phyloP scores from a whole-genome alignment of 2,888 invertebrate genomes.

The Xestia c-nigrum region DNA sequence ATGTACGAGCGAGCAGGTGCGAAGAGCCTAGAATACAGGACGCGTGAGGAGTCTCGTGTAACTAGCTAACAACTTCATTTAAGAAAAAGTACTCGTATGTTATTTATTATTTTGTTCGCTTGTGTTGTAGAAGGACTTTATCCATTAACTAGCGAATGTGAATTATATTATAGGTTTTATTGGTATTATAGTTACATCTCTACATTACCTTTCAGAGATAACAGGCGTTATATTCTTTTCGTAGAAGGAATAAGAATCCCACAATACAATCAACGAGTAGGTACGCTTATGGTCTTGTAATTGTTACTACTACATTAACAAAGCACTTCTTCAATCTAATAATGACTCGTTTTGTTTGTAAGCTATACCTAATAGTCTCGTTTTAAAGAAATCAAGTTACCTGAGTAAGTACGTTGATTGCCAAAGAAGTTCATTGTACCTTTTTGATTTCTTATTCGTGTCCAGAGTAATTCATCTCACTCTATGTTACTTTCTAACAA shows the following conservation, averaged over 20 bases:
- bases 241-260: not conserved
- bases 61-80: not conserved
- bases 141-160: not conserved
- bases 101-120: not conserved
- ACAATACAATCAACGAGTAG: not conserved
- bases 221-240: not conserved
- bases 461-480: not conserved
- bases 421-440: not conserved
- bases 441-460: not conserved
- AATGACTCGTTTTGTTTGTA: conserved; percentile 10
- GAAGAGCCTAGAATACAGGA: conserved; percentile 13
- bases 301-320: not conserved
- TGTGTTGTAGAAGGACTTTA: not conserved
- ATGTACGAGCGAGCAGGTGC: conserved; percentile 61
- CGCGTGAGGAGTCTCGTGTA: not conserved
- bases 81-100: not conserved
- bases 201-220: not conserved
- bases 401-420: not conserved
- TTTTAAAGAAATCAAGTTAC: not conserved
- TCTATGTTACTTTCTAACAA: not conserved
- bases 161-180: too few species aligned
- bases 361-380: not conserved
- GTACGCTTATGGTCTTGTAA: not conserved
- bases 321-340: not conserved
- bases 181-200: too few species aligned